Percentiles rank a stretch among this genome's conserved stretches.
Evolutionary conservation across 2,113 vertebrate species (phyloP).

Genomic region (Phrynosoma blainvillii): DNA sequence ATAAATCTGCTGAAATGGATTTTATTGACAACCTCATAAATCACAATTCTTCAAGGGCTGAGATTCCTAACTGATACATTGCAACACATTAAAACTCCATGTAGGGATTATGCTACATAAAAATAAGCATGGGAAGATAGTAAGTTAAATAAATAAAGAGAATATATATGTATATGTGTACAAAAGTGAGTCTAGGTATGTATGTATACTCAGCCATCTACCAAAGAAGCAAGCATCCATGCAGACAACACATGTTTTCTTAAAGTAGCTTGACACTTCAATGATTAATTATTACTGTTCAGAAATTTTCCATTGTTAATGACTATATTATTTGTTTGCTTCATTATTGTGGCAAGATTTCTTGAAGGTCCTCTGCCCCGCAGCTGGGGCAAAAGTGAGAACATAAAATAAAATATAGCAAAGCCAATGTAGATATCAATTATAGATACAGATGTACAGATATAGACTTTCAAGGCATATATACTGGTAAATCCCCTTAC

Average conservation of each 20-base stretch:
- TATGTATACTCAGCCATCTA: constrained; percentile 2
- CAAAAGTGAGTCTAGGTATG: not conserved
- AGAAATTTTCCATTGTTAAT: not conserved
- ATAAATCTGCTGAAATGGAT: constrained; percentile 39
- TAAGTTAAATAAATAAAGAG: not conserved
- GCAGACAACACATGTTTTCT: not conserved
- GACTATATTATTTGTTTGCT: not conserved
- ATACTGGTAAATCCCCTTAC: no score
- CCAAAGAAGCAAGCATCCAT: not conserved
- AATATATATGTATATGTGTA: not conserved
- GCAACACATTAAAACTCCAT: not conserved
- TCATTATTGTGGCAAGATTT: not conserved
- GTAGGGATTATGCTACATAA: not conserved
- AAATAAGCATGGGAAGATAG: not conserved
- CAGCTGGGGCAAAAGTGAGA: not conserved
- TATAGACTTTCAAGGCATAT: no score
- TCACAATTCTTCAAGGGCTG: constrained; percentile 43
- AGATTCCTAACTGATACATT: constrained; percentile 46
- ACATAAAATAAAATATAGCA: not conserved
- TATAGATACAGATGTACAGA: not conserved
- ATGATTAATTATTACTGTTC: not conserved
- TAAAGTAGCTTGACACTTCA: not conserved
- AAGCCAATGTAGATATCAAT: not conserved
- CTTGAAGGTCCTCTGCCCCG: not conserved
- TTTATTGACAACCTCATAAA: constrained; percentile 50